Percentiles rank a stretch among this genome's conserved stretches.
phyloP scores from a whole-genome alignment of 2,113 vertebrate species.

The Zapus hudsonius region DNA sequence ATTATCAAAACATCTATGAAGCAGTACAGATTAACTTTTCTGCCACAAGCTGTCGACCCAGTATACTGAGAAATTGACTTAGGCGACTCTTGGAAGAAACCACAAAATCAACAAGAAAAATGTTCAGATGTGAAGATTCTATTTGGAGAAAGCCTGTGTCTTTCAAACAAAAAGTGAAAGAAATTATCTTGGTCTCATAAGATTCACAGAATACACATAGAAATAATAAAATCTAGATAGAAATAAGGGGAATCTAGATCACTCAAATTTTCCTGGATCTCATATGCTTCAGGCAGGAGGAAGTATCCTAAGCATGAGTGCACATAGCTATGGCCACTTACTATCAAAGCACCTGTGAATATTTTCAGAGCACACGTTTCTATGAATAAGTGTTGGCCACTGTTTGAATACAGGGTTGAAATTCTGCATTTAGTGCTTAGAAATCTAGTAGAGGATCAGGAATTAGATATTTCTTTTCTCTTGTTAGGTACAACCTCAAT shows the following conservation, averaged over 20 bases:
- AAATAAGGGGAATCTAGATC: neutral
- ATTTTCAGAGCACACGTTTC: neutral
- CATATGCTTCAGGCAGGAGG: neutral
- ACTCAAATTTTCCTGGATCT: neutral
- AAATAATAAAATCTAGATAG: neutral
- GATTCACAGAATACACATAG: neutral
- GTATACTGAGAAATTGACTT: neutral
- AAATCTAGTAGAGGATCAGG: neutral
- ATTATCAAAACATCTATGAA: neutral
- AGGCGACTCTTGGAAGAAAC: neutral
- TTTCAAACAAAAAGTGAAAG: neutral
- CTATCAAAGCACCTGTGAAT: neutral
- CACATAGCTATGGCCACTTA: neutral
- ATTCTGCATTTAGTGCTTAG: neutral
- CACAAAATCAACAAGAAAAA: neutral
- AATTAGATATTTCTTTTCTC: neutral
- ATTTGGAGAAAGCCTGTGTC: neutral
- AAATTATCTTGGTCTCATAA: neutral
- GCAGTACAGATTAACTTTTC: neutral
- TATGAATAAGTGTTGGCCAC: neutral
- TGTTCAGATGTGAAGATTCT: neutral
- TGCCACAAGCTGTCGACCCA: neutral
- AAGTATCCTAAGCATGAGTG: neutral
- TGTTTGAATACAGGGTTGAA: neutral
- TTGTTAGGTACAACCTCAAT: neutral